Conservation (phyloP, 1,140 invertebrate species). For the Planococcus citri region DNA sequence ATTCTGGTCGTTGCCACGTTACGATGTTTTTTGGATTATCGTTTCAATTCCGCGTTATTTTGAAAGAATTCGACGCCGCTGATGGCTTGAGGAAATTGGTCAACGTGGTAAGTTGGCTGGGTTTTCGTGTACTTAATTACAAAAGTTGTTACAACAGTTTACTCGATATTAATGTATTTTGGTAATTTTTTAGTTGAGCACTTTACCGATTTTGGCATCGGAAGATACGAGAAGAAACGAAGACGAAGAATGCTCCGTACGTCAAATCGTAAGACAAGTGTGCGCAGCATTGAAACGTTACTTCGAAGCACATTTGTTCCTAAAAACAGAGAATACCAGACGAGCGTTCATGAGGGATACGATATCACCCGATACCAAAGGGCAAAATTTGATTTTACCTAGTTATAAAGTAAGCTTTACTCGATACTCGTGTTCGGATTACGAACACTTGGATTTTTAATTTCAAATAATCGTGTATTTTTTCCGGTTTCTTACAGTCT, state of each 20-base stretch:
- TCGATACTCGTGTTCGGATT: too few species aligned
- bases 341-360: conserved; percentile 40
- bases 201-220: conserved; percentile 60
- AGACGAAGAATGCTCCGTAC: conserved; percentile 79
- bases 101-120: conserved; percentile 72
- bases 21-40: conserved; percentile 94
- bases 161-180: background rate
- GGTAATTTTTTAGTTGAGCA: conserved; percentile 52
- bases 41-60: conserved; percentile 79
- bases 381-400: conserved; percentile 34
- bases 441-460: background rate
- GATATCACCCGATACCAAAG: conserved; percentile 12
- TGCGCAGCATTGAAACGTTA: conserved; percentile 82
- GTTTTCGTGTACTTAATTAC: too few species aligned
- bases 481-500: conserved; percentile 43
- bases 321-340: conserved; percentile 68
- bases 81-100: conserved; percentile 85
- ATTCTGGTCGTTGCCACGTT: conserved; percentile 88
- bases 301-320: conserved; percentile 77
- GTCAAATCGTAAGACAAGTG: conserved; percentile 88
- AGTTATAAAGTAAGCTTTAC: conserved; percentile 45
- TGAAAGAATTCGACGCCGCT: conserved; percentile 84
- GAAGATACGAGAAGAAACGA: conserved; percentile 62
- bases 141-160: too few species aligned
- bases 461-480: background rate